Percentiles rank a stretch among this genome's conserved stretches.
Conservation (phyloP, 2,113 vertebrate genomes). For the Eulacestoma nigropectus region DNA sequence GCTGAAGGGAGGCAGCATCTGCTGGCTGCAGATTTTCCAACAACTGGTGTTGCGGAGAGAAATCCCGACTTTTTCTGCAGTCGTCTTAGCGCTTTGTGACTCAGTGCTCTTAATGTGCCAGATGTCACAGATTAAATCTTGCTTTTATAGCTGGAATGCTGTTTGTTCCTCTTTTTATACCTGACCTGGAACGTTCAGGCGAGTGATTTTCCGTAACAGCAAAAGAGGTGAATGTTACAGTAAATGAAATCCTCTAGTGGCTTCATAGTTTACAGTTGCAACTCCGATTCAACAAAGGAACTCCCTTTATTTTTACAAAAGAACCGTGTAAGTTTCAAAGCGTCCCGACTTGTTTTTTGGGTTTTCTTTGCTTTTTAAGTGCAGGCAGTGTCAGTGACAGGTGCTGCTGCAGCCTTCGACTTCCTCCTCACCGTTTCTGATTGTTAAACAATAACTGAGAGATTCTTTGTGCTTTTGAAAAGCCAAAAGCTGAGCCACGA, state of each 20-base stretch:
- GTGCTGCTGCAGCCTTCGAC: not conserved
- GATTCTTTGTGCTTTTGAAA: not conserved
- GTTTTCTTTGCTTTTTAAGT: not conserved
- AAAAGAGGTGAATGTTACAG: not conserved
- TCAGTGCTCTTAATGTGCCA: not conserved
- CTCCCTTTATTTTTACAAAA: not conserved
- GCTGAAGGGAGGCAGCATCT: too few species aligned
- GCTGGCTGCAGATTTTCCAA: not conserved
- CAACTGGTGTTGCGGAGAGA: not conserved
- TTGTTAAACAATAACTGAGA: not conserved
- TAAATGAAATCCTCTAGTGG: not conserved
- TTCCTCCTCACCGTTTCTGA: not conserved
- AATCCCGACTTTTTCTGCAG: not conserved
- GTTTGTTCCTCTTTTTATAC: not conserved
- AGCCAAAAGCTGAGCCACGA: not conserved
- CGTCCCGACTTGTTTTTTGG: not conserved
- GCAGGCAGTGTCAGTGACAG: too few species aligned
- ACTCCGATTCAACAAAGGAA: not conserved
- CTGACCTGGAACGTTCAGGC: too few species aligned
- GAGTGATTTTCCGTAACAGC: not conserved
- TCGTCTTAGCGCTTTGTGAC: not conserved
- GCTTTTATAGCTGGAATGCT: not conserved
- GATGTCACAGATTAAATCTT: not conserved
- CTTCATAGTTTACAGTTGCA: not conserved
- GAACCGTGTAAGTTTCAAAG: rapidly evolving